Base-by-base conservation (phyloP, 2,113 vertebrate species). In the Pituophis catenifer region DNA sequence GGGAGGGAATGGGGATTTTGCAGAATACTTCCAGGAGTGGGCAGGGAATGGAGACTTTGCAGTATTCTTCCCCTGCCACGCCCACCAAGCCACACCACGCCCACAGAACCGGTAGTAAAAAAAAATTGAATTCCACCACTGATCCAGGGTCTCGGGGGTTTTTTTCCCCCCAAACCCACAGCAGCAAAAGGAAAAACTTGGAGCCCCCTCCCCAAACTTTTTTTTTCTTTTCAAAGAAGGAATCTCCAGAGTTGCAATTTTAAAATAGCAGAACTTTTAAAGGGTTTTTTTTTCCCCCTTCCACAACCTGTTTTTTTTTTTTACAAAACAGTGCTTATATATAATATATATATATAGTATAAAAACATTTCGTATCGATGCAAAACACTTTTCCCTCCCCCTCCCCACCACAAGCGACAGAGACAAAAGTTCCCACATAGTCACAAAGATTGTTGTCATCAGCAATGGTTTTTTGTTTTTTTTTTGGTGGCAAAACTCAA, bases 361-460 rank as follows among this genome's bases (percentile, higher is more conserved):
- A 58, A 48, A 90, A 90, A 86, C 85, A 93, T 96, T 95, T 94
- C 58, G 11, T 86, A 95, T 92, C 88, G 95, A 97, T 95, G 96
- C 96, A 96, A 92, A 94, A 95, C 94, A 96, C 95, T 90, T 96
- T 7, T 89, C 87, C 11, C 62, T 2, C 0, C 2, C 23, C 0
- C 1, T 4, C 1, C 11, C 95, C 44, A 48, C 44, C 96, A 97
- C 96, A 94, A 97, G 94, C 62, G 94, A 97, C 89, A 11, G 93
- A 90, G 96, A 97, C 94, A 26, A 94, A 95, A 50, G 94, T 94
- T 94, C 6, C 93, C 88, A 94, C 97, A 97, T 94, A 95, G 96
- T 96, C 96, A 96, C 96, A 96, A 48, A 96, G 94, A 57, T 90
- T n/a, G 44, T 62, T 0, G 19, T 23, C 29, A 58, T 23, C 24